phyloP scores from a whole-genome alignment of 2,113 vertebrate genomes.

The Boulengerochromis microlepis region DNA sequence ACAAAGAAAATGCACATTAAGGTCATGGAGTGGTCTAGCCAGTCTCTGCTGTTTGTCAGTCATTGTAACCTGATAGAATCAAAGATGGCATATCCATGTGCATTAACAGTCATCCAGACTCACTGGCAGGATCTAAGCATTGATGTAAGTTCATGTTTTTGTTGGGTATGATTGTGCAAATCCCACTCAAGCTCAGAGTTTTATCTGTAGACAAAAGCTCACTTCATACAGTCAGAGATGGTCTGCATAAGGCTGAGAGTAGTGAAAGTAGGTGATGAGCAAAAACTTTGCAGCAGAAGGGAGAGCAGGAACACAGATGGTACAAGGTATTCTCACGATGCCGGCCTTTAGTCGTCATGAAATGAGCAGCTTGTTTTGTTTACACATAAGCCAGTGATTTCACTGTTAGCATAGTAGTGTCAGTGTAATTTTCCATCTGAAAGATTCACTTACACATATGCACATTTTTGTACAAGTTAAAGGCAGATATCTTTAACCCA shows the following conservation, averaged over 20 bases:
- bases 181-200: slow-evolving; percentile 2
- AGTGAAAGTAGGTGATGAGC: slow-evolving; percentile 1
- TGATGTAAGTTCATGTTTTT: background rate
- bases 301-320: slow-evolving; percentile 38
- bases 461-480: background rate
- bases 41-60: background rate
- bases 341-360: slow-evolving; percentile 8
- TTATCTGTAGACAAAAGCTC: slow-evolving; percentile 25
- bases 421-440: background rate
- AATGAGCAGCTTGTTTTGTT: slow-evolving; percentile 13
- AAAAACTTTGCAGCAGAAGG: slow-evolving; percentile 27
- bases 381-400: slow-evolving; percentile 19
- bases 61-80: background rate
- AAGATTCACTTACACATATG: background rate
- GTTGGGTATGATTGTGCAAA: background rate
- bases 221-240: background rate
- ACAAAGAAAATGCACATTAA: background rate
- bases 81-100: background rate
- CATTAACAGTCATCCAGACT: background rate
- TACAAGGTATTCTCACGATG: slow-evolving; percentile 33
- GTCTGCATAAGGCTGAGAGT: background rate
- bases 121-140: background rate
- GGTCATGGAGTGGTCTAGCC: background rate
- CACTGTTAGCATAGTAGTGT: background rate
- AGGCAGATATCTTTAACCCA: background rate